Evolutionary conservation across 2,113 vertebrate species (phyloP).

Genomic region (Trogon surrucura): DNA sequence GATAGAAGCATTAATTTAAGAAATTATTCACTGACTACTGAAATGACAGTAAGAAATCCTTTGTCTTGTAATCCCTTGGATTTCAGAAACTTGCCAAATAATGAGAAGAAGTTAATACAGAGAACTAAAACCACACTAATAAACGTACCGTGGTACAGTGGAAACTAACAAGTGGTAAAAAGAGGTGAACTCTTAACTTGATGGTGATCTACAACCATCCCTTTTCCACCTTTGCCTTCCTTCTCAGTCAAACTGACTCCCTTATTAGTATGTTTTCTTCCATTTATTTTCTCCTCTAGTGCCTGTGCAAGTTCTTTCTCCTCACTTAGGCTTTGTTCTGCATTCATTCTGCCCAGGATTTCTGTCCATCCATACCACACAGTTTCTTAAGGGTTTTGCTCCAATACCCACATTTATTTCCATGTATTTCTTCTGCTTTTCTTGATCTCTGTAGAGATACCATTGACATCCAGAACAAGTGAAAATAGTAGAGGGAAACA

Average conservation of each 20-base stretch:
- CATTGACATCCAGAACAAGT: neutral
- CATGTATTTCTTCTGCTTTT: neutral
- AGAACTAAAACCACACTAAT: neutral
- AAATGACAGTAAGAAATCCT: neutral
- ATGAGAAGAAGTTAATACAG: neutral
- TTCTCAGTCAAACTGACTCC: neutral
- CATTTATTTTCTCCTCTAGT: neutral
- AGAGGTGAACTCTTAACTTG: neutral
- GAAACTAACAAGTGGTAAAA: neutral
- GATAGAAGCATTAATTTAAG: neutral
- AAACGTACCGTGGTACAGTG: neutral
- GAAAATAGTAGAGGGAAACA: neutral
- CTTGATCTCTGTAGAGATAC: neutral
- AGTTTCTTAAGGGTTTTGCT: neutral
- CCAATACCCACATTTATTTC: neutral
- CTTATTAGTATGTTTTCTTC: neutral
- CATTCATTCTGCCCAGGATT: neutral
- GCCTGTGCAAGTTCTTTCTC: neutral
- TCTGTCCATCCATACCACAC: neutral
- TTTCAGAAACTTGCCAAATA: neutral
- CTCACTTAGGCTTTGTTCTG: neutral
- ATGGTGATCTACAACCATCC: neutral
- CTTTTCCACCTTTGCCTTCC: neutral
- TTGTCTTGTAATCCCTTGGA: neutral
- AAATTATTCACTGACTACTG: neutral